phyloP scores from a whole-genome alignment of 2,888 invertebrate species.

The Strigamia transsilvanica region DNA sequence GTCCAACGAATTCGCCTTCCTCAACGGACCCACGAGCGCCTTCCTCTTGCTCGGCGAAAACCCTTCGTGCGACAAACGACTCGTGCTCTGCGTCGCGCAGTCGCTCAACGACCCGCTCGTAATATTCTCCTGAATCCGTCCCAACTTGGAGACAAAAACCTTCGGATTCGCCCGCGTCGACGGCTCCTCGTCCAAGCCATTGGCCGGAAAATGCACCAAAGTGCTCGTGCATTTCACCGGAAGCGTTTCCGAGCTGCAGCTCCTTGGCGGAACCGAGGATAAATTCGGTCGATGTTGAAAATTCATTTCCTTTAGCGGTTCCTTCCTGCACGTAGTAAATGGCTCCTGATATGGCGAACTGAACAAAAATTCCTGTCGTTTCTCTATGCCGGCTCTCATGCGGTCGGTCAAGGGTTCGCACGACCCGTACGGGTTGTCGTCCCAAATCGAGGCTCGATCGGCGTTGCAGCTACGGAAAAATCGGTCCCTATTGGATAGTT shows the following conservation, averaged over 20 bases:
- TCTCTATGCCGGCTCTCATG: constrained; percentile 82
- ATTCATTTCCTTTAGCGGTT: constrained; percentile 11
- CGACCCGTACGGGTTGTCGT: background rate
- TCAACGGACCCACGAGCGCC: constrained; percentile 59
- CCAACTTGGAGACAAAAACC: constrained; percentile 71
- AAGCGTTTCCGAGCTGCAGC: background rate
- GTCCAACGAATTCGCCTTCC: constrained; percentile 55
- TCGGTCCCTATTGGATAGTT: background rate
- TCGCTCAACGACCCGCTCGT: constrained; percentile 61
- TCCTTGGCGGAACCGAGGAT: background rate
- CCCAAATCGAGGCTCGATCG: background rate
- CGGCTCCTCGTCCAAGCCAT: constrained; percentile 53
- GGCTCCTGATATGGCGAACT: constrained; percentile 6
- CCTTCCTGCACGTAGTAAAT: background rate
- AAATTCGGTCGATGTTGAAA: background rate
- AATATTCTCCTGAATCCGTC: constrained; percentile 73
- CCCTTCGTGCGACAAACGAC: background rate
- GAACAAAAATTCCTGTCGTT: constrained; percentile 84
- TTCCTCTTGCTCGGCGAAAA: constrained; percentile 66
- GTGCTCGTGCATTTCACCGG: constrained; percentile 7
- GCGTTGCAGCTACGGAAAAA: constrained; percentile 1
- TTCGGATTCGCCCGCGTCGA: constrained; percentile 58
- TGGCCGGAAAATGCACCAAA: constrained; percentile 12
- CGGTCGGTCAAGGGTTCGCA: constrained; percentile 60
- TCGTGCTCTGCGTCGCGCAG: constrained; percentile 44